Base-by-base conservation (phyloP, 2,797 vertebrate species). In the Parauchenoglanis ngamensis region DNA sequence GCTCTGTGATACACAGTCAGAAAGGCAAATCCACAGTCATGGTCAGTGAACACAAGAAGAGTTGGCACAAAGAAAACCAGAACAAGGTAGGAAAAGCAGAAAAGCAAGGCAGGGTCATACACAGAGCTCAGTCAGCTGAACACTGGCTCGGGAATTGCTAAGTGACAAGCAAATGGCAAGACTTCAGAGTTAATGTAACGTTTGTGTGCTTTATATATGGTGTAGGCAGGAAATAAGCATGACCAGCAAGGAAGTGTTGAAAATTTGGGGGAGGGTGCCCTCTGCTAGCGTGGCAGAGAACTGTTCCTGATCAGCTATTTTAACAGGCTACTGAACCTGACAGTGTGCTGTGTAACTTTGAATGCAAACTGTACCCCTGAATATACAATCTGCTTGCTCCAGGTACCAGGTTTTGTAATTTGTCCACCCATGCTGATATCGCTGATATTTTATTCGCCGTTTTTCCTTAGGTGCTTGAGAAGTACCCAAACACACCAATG, bases 401-500 rank as follows among this genome's bases (percentile, higher is more conserved):
- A 25, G 21, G 2, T 61, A 44, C 2, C 7, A 44, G 35, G 57
- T 12, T 63, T 46, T n/a, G 57, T 81, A 13, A 25, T 46, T 31
- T 56, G 25, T 21, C 49, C 7, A 56, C n/a, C 72, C 2, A 49
- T 49, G 44, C 72, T n/a, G 72, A 52, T 52, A 75, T 77, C n/a
- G 4, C 15, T 54, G 5, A 76, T 72, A 56, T 12, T 72, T 15
- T 28, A 57, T 67, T 73, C 68, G 52, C 21, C 23, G 81, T 86
- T 21, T 84, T 52, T 79, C 2, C 19, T 57, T 91, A 99, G 98
- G 98, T 99, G 92, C 95, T 99, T 94, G 98, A 99, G 94, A 99
- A 99, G 94, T 98, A 99, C 61, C 98, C 97, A 0, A 99, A 99
- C 90, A 99, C 98, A 76, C 98, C 98, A 1, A 99, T 99, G 98